phyloP scores from a whole-genome alignment of 2,113 vertebrate species.

The Periophthalmus modestus region DNA sequence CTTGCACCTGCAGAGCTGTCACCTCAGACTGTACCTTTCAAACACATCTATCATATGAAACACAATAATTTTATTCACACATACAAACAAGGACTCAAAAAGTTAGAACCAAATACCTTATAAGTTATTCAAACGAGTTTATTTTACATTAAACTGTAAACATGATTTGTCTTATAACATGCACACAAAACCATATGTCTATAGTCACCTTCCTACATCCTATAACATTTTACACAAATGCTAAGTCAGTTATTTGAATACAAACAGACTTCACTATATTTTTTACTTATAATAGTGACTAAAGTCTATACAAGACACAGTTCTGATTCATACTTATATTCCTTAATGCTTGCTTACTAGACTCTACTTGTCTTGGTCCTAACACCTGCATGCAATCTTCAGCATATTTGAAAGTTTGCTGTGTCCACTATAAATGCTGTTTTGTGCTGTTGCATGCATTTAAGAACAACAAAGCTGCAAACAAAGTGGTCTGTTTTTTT shows the following conservation, averaged over 20 bases:
- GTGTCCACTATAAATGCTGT: constrained; percentile 4
- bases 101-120: no score
- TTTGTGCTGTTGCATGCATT: constrained; percentile 38
- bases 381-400: constrained; percentile 1
- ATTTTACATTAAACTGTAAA: background rate
- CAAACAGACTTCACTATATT: no score
- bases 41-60: background rate
- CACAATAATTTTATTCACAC: background rate
- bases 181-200: background rate
- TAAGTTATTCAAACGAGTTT: background rate
- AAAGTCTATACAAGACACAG: background rate
- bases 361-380: background rate
- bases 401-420: constrained; percentile 1
- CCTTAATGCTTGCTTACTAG: background rate
- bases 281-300: background rate
- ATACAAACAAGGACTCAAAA: background rate
- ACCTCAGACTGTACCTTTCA: background rate
- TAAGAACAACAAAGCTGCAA: constrained; percentile 18
- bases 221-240: background rate
- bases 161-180: background rate
- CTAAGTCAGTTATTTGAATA: background rate
- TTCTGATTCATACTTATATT: background rate
- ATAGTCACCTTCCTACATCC: background rate
- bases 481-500: constrained; percentile 14
- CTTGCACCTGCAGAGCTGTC: background rate